Evolutionary conservation across 1,140 invertebrate genomes (phyloP), one percentile per base, ranked within the genome.

Genomic region (Drosophila eugracilis): DNA sequence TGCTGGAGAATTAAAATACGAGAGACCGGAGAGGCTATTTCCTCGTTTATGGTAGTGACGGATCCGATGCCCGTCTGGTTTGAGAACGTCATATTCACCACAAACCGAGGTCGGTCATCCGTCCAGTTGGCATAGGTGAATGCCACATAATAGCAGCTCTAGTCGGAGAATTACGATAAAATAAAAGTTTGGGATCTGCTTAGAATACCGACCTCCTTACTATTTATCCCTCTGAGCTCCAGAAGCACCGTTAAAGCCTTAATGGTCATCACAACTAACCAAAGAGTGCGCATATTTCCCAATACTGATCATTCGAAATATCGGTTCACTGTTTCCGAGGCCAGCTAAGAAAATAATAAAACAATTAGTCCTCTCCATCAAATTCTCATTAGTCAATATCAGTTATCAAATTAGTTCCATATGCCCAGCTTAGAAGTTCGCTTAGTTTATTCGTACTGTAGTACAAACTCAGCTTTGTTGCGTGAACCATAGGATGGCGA

Each of bases 81-180:
- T 0, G 72, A 78, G 36, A 89, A 89, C 12, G 86, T 89, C 86
- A 89, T 89, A 22, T 89, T 89, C 1, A 89, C 86, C 2, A 69
- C 9, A 26, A 89, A 85, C 0, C 84, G 54, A 0, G 86, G 86
- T 1, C 70, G 71, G 26, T 66, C 65, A 36, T 89, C 86, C 14
- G 85, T 89, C 86, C 86, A 89, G 39, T 84, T 81, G 17, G 66
- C 47, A 26, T 85, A 62, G 10, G 50, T 58, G 7, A 89, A 78
- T 6, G 22, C 7, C 5, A 78, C 32, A 24, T 72, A 58, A 58
- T 69, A 81, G 17, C 86, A 89, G 19, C 28, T 83, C 78, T 86
- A 26, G 1, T 9, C 6, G 0, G 7, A 4, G 3, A 2, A 3
- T 10, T 6, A 2, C 5, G 5, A 10, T n/a, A 3, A 22, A 12